Base-by-base conservation (phyloP, 2,888 invertebrate genomes). In the Spodoptera littoralis region DNA sequence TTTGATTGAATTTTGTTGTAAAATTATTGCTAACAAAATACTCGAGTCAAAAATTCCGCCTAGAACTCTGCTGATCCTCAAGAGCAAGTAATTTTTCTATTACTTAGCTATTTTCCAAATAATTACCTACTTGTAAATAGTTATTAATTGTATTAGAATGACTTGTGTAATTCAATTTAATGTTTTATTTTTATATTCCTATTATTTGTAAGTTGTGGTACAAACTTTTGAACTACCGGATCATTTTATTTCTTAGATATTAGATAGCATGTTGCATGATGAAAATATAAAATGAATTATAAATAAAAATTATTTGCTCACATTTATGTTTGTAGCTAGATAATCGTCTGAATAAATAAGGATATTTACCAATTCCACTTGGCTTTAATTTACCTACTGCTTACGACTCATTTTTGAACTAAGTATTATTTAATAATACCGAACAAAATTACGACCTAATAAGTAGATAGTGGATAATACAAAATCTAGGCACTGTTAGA, bases 291-390 rank as follows among this genome's bases (percentile, higher is more conserved):
- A 12, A 42, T 49, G 1, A 30, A 44, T 52, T 11, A 45, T 13
- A 50, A 44, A 4, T 61, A 60, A 30, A 56, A 67, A 49, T 71
- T 59, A 56, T 68, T 62, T 60, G 62, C 42, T 73, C 69, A 45
- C 49, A 1, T 52, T 54, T 11, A 49, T 49, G 49, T 61, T 58
- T 48, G 52, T 59, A 59, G 69, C 43, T 71, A 68, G 56, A 11
- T 50, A 62, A 48, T 63, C 45, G 13, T 60, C 59, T 63, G 50
- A 73, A 46, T 72, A 68, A 73, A 46, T 72, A 73, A 73, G 73
- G 42, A 18, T 73, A 54, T 57, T 57, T 68, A 63, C 62, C 13
- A 43, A 57, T 44, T 36, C 27, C 11, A 4, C 27, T 44, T 6
- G 12, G n/a, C 11, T 50, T 36, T 41, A 36, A 36, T 36, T 36